phyloP scores from a whole-genome alignment of 2,888 invertebrate species.

The Ditula angustiorana region DNA sequence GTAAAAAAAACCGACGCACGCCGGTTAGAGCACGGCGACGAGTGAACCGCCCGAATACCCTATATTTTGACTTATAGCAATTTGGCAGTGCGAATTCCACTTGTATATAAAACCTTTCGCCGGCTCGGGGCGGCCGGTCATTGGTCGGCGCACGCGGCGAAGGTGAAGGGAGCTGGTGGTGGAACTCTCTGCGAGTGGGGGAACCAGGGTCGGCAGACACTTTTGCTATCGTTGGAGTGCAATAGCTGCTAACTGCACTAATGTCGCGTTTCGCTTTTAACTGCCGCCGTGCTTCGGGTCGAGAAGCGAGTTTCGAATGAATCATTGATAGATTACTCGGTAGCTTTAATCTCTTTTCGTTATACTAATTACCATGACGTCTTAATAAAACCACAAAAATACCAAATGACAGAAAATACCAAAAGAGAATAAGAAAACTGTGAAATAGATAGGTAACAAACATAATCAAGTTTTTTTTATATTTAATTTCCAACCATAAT shows the following conservation, averaged over 20 bases:
- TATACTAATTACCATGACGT: not conserved
- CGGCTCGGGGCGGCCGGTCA: slow-evolving; percentile 80
- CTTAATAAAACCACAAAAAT: not conserved
- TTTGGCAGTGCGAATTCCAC: slow-evolving; percentile 86
- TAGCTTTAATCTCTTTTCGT: not conserved
- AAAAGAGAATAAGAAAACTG: not conserved
- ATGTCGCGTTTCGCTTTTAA: slow-evolving; percentile 64
- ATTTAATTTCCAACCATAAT: too few species aligned
- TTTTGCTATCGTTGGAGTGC: slow-evolving; percentile 78
- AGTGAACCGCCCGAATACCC: slow-evolving; percentile 85
- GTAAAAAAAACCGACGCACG: slow-evolving; percentile 50
- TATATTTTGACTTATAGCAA: slow-evolving; percentile 87
- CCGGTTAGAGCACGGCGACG: slow-evolving; percentile 63
- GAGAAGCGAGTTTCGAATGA: not conserved
- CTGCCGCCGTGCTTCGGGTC: slow-evolving; percentile 41
- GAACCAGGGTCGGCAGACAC: slow-evolving; percentile 82
- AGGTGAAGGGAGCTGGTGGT: slow-evolving; percentile 80
- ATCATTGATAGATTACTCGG: slow-evolving; percentile 13
- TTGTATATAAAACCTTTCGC: slow-evolving; percentile 88
- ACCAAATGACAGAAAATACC: not conserved
- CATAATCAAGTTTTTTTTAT: too few species aligned
- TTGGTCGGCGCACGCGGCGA: slow-evolving; percentile 76
- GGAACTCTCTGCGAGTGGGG: slow-evolving; percentile 63
- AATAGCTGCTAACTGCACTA: slow-evolving; percentile 65
- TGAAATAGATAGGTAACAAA: not conserved